Conservation (phyloP, 2,113 vertebrate genomes). For the Notiomystis cincta region DNA sequence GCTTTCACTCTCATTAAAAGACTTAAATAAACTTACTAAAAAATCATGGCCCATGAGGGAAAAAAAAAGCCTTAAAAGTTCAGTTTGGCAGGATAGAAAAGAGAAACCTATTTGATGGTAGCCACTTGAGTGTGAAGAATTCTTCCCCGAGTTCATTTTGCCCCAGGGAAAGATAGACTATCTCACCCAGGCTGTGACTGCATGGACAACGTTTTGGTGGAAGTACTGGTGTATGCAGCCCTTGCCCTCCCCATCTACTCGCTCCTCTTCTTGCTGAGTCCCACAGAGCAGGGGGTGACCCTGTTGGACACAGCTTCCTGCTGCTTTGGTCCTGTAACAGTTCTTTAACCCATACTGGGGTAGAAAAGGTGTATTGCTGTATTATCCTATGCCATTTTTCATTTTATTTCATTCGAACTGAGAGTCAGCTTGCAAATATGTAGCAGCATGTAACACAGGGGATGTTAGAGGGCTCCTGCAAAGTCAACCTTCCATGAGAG, state of each 20-base stretch:
- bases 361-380: background rate
- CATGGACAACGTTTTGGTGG: background rate
- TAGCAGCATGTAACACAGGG: background rate
- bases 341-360: background rate
- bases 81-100: background rate
- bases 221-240: background rate
- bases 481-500: background rate
- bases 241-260: background rate
- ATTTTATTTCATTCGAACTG: background rate
- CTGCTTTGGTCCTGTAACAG: background rate
- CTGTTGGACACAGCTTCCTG: background rate
- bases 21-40: background rate
- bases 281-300: background rate
- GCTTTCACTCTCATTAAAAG: background rate
- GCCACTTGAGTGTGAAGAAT: background rate
- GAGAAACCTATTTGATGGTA: background rate
- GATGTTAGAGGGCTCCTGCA: background rate
- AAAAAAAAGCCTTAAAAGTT: background rate
- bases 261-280: background rate
- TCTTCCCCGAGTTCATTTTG: background rate
- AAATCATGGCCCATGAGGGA: background rate
- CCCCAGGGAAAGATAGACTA: background rate
- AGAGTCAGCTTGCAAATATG: background rate
- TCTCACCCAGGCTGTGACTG: background rate
- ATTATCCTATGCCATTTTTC: background rate